Evolutionary conservation across 2,797 vertebrate genomes (phyloP), one percentile per base, ranked within the genome.

Genomic region (Microhierax caerulescens): DNA sequence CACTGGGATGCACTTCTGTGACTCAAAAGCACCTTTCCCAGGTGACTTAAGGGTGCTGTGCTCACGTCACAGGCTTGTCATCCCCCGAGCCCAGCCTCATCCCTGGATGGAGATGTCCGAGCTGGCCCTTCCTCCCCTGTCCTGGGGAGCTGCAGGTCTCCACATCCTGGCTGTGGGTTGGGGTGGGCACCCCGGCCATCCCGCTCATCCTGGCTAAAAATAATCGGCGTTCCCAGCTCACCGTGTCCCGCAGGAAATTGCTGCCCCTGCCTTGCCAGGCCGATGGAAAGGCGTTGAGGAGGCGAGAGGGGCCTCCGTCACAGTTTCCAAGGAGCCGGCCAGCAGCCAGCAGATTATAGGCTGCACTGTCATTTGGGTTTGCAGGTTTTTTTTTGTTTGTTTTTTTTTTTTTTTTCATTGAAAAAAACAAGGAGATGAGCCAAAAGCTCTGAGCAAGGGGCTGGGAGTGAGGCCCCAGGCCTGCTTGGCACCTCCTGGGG

Each of bases 241-340:
- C 45, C 4, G 1, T 3, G 5, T 94, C 90, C 75, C 30, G 3
- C 59, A 84, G 93, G 95, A 96, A 93, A 80, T 75, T 2, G 4
- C 54, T 88, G 25, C 60, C 51, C 9, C 11, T 13, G 85, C 88
- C 64, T 87, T 73, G 87, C 86, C 93, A 90, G 92, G 88, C 61
- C 21, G n/a, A 51, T 82, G 90, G 96, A 87, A 73, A 94, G 88
- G 70, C 91, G 11, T 59, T 53, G 39, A 32, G 23, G 60, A 84
- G 80, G 51, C n/a, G 9, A 47, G 76, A 54, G 85, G 24, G 23
- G 64, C 68, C 65, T 17, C 70, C 13, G 86, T 98, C 98, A 98
- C 90, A 98, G 75, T 98, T 98, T 98, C 98, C 97, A 4, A 75
- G 87, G 54, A 73, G 76, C 53, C 63, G 20, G 97, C 97, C 97